Evolutionary conservation across 2,888 invertebrate genomes (phyloP), one percentile per base, ranked within the genome.

Genomic region (Hipparchia semele): DNA sequence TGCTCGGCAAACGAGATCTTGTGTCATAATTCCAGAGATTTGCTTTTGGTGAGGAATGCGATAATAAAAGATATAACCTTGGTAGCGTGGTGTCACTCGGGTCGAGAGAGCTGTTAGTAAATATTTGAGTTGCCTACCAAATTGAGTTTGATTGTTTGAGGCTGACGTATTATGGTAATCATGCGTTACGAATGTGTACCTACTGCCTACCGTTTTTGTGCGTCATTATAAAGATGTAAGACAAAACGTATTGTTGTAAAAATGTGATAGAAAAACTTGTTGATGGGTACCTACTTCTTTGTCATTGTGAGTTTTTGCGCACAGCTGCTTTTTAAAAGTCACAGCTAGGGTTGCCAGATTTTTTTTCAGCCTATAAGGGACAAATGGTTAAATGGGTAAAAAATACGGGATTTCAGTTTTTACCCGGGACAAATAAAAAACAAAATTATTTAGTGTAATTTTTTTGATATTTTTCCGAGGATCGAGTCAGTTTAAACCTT

Each of bases 81-180:
- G 76, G 58, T 49, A 81, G 82, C 82, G 81, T 76, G 79, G 79
- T 79, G 78, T 79, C 75, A 77, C 73, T 76, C 81, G 83, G 84
- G 84, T 83, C 81, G 82, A 61, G 73, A 78, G 79, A 80, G 84
- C 49, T 6, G 82, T 84, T 81, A 66, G 70, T 73, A 71, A 73
- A 75, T 73, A 70, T 70, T 70, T 69, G 75, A 66, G 70, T 73
- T 74, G 74, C 64, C 46, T 74, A 65, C 45, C 65, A 49, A 65
- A 64, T 61, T 23, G n/a, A 10, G 64, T 58, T 71, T 61, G 51
- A 59, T 49, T 65, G 45, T 54, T 56, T 67, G 45, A 67, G 39
- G 45, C 7, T 53, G 13, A 33, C 53, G 66, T n/a, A 8, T 54
- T 53, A 39, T 54, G 53, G 1, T 54, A 54, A 54, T 66, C 39